Evolutionary conservation across 2,797 vertebrate genomes (phyloP).

Genomic region (Melanotaenia boesemani): DNA sequence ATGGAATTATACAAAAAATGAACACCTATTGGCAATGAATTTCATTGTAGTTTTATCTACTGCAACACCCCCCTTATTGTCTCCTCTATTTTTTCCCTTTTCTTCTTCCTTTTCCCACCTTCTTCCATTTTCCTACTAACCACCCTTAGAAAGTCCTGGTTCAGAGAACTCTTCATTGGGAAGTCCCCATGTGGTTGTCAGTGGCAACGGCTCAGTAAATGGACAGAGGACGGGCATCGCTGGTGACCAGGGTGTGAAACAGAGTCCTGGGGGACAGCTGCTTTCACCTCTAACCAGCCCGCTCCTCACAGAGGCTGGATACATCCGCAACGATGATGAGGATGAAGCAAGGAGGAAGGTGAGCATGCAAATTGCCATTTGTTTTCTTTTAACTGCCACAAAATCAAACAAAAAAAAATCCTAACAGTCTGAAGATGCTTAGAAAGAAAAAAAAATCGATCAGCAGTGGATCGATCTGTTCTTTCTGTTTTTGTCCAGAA

Average conservation of each 20-base stretch:
- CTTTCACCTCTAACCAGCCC: conserved; percentile 94
- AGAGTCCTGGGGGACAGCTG: conserved; percentile 87
- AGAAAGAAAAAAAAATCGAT: not conserved
- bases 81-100: conserved; percentile 40
- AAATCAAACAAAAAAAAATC: not conserved
- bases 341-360: conserved; percentile 96
- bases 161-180: conserved; percentile 88
- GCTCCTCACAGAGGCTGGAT: conserved; percentile 89
- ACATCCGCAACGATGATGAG: conserved; percentile 91
- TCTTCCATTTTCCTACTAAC: conserved; percentile 9
- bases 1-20: conserved; percentile 14
- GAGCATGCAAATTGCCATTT: conserved; percentile 11
- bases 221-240: conserved; percentile 69
- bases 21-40: conserved; percentile 43
- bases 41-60: conserved; percentile 29
- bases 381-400: not conserved
- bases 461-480: conserved; percentile 17
- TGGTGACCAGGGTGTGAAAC: conserved; percentile 75
- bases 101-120: not conserved
- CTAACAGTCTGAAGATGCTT: not conserved
- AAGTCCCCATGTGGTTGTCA: conserved; percentile 41
- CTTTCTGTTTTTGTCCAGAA: conserved; percentile 83
- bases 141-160: conserved; percentile 83
- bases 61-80: conserved; percentile 37
- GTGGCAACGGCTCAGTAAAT: conserved; percentile 61